These are phyloP conservation scores for Ectemnius lituratus DNA, from an alignment of 2,888 invertebrate genomes.

Conservation along the genomic window DNA sequence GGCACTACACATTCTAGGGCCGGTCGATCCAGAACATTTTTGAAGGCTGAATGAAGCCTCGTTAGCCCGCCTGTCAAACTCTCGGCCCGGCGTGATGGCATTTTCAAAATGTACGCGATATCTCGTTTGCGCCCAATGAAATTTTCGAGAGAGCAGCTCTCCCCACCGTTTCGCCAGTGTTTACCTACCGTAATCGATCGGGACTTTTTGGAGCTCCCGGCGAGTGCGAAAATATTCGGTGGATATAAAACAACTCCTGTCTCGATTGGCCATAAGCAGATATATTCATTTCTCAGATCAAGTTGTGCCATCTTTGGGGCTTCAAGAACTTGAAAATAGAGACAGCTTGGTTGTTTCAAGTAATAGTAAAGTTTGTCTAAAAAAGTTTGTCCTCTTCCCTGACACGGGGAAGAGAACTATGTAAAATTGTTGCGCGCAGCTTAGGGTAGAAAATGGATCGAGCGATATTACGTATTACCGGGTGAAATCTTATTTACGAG, in stretches of 20 bases:
- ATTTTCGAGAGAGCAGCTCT: too few species aligned
- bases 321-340: too few species aligned
- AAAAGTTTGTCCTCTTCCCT: too few species aligned
- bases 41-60: slow-evolving; percentile 24
- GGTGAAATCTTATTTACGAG: slow-evolving; percentile 67
- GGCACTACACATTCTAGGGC: slow-evolving; percentile 9
- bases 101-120: slow-evolving; percentile 8
- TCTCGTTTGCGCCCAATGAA: neutral
- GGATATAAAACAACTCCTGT: too few species aligned
- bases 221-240: too few species aligned
- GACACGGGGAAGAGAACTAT: slow-evolving; percentile 64
- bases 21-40: neutral
- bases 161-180: neutral
- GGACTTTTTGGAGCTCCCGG: slow-evolving; percentile 7
- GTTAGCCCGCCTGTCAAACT: slow-evolving; percentile 14
- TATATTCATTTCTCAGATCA: too few species aligned
- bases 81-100: neutral
- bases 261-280: too few species aligned
- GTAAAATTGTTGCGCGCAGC: slow-evolving; percentile 66
- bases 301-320: too few species aligned
- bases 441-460: slow-evolving; percentile 66
- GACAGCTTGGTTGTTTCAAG: too few species aligned
- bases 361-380: too few species aligned
- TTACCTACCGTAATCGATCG: slow-evolving; percentile 11
- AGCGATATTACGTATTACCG: slow-evolving; percentile 27